These are phyloP conservation scores for Marcusenius ussheri DNA, from an alignment of 2,113 vertebrate species.

Conservation along the genomic window DNA sequence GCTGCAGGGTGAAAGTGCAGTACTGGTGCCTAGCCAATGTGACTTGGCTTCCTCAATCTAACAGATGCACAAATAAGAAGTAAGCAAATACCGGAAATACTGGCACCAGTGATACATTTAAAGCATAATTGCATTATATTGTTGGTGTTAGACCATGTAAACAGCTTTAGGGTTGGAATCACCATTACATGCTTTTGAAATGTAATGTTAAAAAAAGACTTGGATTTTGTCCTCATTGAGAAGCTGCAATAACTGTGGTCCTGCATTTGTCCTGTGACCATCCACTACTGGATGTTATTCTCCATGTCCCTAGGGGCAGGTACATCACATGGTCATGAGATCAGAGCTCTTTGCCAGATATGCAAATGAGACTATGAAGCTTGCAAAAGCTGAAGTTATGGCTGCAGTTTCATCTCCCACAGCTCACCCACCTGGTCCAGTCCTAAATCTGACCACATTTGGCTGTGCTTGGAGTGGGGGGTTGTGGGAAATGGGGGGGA, in stretches of 20 bases:
- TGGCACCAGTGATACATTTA: not conserved
- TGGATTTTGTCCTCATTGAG: not conserved
- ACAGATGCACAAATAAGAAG: not conserved
- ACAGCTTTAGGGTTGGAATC: not conserved
- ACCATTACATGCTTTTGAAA: not conserved
- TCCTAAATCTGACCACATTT: not conserved
- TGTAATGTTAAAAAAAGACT: not conserved
- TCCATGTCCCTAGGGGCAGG: not conserved
- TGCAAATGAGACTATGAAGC: not conserved
- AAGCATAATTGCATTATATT: not conserved
- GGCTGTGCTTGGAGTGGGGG: not conserved
- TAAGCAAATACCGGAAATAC: slow-evolving; percentile 4
- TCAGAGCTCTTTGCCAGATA: not conserved
- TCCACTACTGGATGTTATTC: not conserved
- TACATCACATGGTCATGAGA: not conserved
- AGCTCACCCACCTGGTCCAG: not conserved
- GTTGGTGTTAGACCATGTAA: not conserved
- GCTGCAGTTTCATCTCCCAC: slow-evolving; percentile 12
- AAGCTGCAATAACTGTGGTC: not conserved
- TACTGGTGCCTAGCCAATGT: not conserved
- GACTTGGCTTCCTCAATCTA: not conserved
- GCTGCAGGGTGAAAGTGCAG: slow-evolving; percentile 7
- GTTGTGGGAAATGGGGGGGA: not conserved
- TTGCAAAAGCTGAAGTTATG: not conserved
- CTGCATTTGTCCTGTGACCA: not conserved